Evolutionary conservation across 2,888 invertebrate genomes (phyloP).

Genomic region (Drosophila putrida): DNA sequence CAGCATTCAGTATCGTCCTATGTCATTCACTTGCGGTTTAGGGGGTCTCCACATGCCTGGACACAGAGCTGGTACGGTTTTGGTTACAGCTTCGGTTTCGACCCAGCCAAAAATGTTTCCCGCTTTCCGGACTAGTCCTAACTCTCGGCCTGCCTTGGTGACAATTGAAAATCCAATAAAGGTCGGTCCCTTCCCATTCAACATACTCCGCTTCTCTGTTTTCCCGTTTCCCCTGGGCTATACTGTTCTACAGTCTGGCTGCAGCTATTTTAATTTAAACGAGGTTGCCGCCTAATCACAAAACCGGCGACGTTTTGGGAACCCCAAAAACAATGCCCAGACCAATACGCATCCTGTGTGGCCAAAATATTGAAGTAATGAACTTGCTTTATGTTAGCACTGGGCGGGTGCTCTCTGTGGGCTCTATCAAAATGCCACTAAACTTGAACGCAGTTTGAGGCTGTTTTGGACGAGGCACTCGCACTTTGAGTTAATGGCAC

Average conservation of each 20-base stretch:
- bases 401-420: conserved; percentile 8
- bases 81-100: conserved; percentile 13
- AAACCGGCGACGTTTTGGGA: conserved; percentile 47
- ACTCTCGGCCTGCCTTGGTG: conserved; percentile 56
- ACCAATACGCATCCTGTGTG: conserved; percentile 57
- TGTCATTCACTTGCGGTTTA: conserved; percentile 76
- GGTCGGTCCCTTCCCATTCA: conserved; percentile 36
- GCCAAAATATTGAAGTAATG: conserved; percentile 76
- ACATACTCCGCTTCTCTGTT: not conserved
- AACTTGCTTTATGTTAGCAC: conserved; percentile 56
- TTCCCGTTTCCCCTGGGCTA: not conserved
- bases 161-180: conserved; percentile 81
- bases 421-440: conserved; percentile 64
- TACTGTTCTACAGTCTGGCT: conserved; percentile 17
- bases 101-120: not conserved
- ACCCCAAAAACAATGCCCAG: conserved; percentile 45
- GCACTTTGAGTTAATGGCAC: conserved; percentile 77
- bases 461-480: conserved; percentile 27
- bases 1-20: conserved; percentile 46
- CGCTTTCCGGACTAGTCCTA: not conserved
- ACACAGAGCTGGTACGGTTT: conserved; percentile 18
- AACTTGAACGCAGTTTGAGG: conserved; percentile 41
- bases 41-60: conserved; percentile 4
- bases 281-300: conserved; percentile 75
- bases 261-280: conserved; percentile 78